Evolutionary conservation across 2,797 vertebrate genomes (phyloP).

Genomic region (Limnodromus scolopaceus): DNA sequence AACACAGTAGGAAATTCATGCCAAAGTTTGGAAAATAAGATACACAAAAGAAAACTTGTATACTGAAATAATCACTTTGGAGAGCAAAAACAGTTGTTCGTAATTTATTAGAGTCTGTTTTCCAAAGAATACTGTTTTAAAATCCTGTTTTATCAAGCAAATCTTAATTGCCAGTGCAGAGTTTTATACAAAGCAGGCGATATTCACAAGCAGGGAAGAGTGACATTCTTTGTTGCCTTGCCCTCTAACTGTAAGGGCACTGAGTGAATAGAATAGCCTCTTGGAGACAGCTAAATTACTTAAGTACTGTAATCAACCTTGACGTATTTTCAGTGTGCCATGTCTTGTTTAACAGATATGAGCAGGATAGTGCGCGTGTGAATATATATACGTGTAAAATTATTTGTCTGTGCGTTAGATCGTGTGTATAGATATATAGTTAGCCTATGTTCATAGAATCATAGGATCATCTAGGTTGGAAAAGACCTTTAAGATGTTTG

Average conservation of each 20-base stretch:
- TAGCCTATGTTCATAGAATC: background rate
- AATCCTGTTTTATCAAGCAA: background rate
- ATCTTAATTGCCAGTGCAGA: background rate
- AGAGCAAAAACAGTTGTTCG: background rate
- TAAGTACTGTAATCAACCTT: background rate
- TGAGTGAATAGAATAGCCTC: constrained; percentile 3
- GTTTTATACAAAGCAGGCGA: constrained; percentile 19
- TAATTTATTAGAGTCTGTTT: background rate
- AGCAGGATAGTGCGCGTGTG: background rate
- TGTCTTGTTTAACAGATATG: background rate
- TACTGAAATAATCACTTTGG: background rate
- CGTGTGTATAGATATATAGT: background rate
- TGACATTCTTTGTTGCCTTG: constrained; percentile 35
- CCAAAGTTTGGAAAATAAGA: constrained; percentile 56
- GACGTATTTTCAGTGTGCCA: background rate
- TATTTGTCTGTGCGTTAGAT: background rate
- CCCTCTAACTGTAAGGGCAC: constrained; percentile 30
- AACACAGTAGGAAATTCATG: constrained; percentile 51
- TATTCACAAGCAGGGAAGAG: constrained; percentile 10
- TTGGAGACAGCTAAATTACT: constrained; percentile 29
- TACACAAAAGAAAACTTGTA: constrained; percentile 40
- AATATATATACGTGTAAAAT: background rate
- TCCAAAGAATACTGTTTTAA: background rate
- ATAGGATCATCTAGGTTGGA: background rate
- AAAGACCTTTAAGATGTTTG: background rate